These are phyloP conservation scores for Salminus brasiliensis DNA, from an alignment of 2,113 vertebrate genomes.

Conservation along the genomic window DNA sequence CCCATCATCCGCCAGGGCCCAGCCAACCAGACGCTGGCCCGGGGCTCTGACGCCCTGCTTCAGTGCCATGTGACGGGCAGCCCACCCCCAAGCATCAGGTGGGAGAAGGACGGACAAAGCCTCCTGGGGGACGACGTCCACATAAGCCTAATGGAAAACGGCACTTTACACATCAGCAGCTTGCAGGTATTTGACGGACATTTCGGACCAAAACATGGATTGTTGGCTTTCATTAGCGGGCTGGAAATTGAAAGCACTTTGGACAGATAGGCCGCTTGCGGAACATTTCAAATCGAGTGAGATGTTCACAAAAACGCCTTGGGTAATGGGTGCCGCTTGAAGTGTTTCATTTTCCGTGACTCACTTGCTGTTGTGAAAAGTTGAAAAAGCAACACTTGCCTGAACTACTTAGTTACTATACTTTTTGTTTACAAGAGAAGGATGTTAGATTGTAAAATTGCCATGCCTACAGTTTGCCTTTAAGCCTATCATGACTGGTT, in stretches of 20 bases:
- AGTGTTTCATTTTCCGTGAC: slow-evolving; percentile 53
- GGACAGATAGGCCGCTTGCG: slow-evolving; percentile 20
- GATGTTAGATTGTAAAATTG: no score
- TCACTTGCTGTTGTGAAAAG: slow-evolving; percentile 58
- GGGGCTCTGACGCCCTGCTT: slow-evolving; percentile 74
- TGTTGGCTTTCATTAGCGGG: slow-evolving; percentile 47
- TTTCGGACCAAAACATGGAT: slow-evolving; percentile 22
- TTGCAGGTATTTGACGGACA: slow-evolving; percentile 77
- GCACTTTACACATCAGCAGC: slow-evolving; percentile 83
- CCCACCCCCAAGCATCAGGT: slow-evolving; percentile 78
- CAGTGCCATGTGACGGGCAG: slow-evolving; percentile 81
- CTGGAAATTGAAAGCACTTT: slow-evolving; percentile 22
- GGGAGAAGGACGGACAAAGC: slow-evolving; percentile 86
- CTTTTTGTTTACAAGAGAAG: no score
- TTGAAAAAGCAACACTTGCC: slow-evolving; percentile 35
- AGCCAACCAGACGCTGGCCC: slow-evolving; percentile 81
- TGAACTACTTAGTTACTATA: neutral
- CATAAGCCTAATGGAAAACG: slow-evolving; percentile 84
- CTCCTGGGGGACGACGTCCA: slow-evolving; percentile 77
- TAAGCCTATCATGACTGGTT: no score
- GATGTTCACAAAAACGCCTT: slow-evolving; percentile 32
- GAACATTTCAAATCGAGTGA: slow-evolving; percentile 30
- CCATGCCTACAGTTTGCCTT: no score
- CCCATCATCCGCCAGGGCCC: slow-evolving; percentile 83
- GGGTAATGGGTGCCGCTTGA: slow-evolving; percentile 26